Conservation (phyloP, 2,797 vertebrate species). For the Melanotaenia pygmaea region DNA sequence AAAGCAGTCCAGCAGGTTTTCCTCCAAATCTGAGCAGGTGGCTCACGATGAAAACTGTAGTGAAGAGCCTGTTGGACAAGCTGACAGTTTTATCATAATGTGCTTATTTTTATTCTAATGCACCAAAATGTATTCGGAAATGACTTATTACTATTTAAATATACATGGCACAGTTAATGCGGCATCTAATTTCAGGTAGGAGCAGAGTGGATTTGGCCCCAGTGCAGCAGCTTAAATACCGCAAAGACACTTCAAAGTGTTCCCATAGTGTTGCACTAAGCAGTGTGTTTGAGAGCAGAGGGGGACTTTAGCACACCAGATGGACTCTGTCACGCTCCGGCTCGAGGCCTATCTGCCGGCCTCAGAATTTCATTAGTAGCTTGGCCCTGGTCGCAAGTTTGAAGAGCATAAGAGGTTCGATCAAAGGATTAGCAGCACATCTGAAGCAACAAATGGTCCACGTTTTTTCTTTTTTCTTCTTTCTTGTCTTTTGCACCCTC, state of each 20-base stretch:
- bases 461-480: conserved; percentile 24
- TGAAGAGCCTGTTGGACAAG: conserved; percentile 43
- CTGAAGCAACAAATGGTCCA: conserved; percentile 82
- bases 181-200: conserved; percentile 64
- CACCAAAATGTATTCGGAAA: not conserved
- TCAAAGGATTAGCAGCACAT: conserved; percentile 82
- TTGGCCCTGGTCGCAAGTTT: conserved; percentile 76
- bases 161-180: conserved; percentile 17
- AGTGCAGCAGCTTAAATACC: conserved; percentile 45
- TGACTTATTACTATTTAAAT: conserved; percentile 40
- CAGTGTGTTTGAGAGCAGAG: conserved; percentile 71
- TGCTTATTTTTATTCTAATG: conserved; percentile 15
- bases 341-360: conserved; percentile 83
- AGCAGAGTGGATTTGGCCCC: conserved; percentile 42
- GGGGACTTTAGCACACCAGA: conserved; percentile 81
- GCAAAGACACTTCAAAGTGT: conserved; percentile 65
- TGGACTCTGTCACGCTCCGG: conserved; percentile 83
- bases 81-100: conserved; percentile 26
- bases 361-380: conserved; percentile 84
- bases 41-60: conserved; percentile 53
- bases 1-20: conserved; percentile 60
- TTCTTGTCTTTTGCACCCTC: conserved; percentile 38
- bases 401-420: conserved; percentile 80
- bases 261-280: conserved; percentile 63
- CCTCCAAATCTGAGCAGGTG: conserved; percentile 72